Base-by-base conservation (phyloP, 2,113 vertebrate species). In the Leucopsar rothschildi region DNA sequence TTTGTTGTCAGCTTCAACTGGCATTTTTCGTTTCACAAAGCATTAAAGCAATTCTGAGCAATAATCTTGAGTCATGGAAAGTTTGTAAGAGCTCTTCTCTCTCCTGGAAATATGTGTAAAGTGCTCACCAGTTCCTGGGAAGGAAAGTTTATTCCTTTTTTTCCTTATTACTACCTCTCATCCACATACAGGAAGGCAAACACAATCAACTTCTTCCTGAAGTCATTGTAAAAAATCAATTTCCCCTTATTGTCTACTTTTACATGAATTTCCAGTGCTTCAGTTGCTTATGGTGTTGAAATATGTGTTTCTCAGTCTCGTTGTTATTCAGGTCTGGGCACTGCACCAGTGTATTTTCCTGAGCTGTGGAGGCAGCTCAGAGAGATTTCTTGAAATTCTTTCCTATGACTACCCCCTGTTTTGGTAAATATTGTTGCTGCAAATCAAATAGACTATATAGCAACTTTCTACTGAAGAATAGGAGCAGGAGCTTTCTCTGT, bases 111-210 rank as follows among this genome's bases (percentile, higher is more conserved):
- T 40, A 42, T 4, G 10, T 65, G 15, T 63, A 40, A 68, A 77
- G 4, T 53, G 11, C 59, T 84, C 11, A 55, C 17, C 33, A 81
- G 28, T 12, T 19, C 31, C 29, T 49, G 24, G 17, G 40, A 16
- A 44, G 28, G 33, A 73, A 81, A 16, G 8, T 42, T 86, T 66
- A 12, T 49, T 76, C 63, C 20, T 11, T 63, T 53, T 75, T 10
- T 63, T 80, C 11, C 9, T 80, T 56, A 22, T 29, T 39, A 82
- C 24, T 14, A 1, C 15, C 10, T 8, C 18, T 33, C 2, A 7
- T 5, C 3, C 0, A 0, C 16, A 40, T 27, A 40, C 0, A 1
- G 8, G 47, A 73, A 84, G 18, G 31, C 27, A 78, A 81, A 42
- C 9, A 76, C n/a, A 50, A 28, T 9, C 5, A 15, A 47, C 15